These are phyloP conservation scores for Clarias platycephalus DNA, from an alignment of 2,797 vertebrate genomes.

Conservation along the genomic window DNA sequence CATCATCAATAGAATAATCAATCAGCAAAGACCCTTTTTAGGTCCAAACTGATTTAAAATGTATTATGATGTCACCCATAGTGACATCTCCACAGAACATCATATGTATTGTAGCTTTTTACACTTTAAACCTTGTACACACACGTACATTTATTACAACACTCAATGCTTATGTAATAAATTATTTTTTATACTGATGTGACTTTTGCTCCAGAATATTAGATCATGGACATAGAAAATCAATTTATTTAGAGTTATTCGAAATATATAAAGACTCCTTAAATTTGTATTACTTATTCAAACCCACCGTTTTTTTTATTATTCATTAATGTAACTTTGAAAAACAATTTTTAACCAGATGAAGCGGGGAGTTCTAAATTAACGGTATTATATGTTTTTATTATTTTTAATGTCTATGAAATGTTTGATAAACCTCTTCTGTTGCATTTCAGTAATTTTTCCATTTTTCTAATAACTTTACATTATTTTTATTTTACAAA, in stretches of 20 bases:
- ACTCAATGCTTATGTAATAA: neutral
- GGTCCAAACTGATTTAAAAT: neutral
- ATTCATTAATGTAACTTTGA: too few species aligned
- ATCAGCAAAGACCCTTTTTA: neutral
- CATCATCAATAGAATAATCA: neutral
- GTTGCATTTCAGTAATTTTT: neutral
- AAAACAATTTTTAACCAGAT: neutral
- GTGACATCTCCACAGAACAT: neutral
- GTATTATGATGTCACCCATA: neutral
- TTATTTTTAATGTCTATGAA: neutral
- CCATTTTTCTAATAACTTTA: neutral
- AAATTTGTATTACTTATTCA: neutral
- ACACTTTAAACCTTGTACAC: neutral
- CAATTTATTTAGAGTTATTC: neutral
- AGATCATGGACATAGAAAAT: neutral
- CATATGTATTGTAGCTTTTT: neutral
- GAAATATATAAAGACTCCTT: neutral
- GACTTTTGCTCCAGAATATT: neutral
- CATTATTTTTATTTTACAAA: neutral
- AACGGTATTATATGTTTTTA: neutral
- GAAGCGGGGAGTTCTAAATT: neutral
- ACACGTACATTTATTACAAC: neutral
- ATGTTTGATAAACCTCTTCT: neutral
- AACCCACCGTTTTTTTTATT: neutral
- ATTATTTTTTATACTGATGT: neutral